Conservation (phyloP, 2,113 vertebrate species). For the Hippotragus niger region DNA sequence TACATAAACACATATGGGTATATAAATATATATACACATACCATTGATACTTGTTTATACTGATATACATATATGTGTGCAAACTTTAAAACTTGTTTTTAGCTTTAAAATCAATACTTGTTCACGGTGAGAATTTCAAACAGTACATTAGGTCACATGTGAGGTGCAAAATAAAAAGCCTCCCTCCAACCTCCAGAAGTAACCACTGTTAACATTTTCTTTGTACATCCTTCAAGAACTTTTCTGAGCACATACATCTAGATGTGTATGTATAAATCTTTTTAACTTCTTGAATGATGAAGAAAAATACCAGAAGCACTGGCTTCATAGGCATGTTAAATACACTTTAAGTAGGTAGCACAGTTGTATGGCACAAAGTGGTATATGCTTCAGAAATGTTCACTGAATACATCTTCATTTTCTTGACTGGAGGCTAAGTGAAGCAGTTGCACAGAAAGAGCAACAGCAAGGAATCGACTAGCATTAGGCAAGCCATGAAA, state of each 20-base stretch:
- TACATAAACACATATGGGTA: not conserved
- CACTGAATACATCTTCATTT: not conserved
- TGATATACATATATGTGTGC: not conserved
- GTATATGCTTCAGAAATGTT: not conserved
- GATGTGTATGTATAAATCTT: not conserved
- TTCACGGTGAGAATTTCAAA: conserved; percentile 15
- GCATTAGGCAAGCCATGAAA: not conserved
- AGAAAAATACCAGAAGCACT: not conserved
- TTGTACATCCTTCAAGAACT: not conserved
- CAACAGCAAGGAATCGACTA: not conserved
- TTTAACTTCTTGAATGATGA: conserved; percentile 4
- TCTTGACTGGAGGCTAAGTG: not conserved
- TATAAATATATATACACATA: not conserved
- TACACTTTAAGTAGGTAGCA: not conserved
- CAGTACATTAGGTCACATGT: not conserved
- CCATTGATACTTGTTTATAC: not conserved
- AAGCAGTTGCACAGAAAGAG: not conserved
- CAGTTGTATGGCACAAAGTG: not conserved
- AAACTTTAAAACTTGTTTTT: conserved; percentile 29
- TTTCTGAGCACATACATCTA: not conserved
- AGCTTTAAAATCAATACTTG: conserved; percentile 13
- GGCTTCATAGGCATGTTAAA: not conserved
- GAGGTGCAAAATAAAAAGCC: conserved; percentile 8
- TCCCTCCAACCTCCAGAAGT: not conserved
- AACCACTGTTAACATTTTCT: not conserved